phyloP scores from a whole-genome alignment of 2,888 invertebrate genomes.

The Coenonympha glycerion region DNA sequence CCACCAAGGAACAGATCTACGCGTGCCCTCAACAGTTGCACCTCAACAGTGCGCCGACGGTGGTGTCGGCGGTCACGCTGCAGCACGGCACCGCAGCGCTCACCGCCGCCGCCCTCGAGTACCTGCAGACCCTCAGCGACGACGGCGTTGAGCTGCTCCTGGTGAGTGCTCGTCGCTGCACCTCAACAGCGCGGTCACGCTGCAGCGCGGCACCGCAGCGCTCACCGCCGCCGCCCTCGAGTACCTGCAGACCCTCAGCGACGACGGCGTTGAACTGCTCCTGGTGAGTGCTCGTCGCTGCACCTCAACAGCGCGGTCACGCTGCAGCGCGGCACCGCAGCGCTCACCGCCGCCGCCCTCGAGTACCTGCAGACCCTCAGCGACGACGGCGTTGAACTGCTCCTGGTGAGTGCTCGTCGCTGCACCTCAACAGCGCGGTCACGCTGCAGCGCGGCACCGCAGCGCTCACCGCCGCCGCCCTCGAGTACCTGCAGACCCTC shows the following conservation, averaged over 20 bases:
- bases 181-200: constrained; percentile 29
- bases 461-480: constrained; percentile 37
- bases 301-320: constrained; percentile 29
- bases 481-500: constrained; percentile 39
- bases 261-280: constrained; percentile 36
- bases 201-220: constrained; percentile 23
- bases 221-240: constrained; percentile 37
- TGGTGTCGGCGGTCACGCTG: constrained; percentile 39
- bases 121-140: constrained; percentile 45
- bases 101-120: constrained; percentile 36
- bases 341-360: constrained; percentile 36
- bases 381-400: constrained; percentile 36
- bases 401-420: constrained; percentile 45
- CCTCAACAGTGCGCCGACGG: constrained; percentile 30
- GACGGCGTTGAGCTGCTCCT: constrained; percentile 37
- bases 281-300: constrained; percentile 46
- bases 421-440: constrained; percentile 32
- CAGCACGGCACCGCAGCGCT: constrained; percentile 25
- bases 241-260: constrained; percentile 44
- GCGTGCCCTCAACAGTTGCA: constrained; percentile 44
- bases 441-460: constrained; percentile 26
- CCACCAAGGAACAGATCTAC: constrained; percentile 41
- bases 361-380: constrained; percentile 44
- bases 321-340: constrained; percentile 23
- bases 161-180: constrained; percentile 43